Evolutionary conservation across 2,888 invertebrate genomes (phyloP).

Genomic region (Temnothorax unifasciatus): DNA sequence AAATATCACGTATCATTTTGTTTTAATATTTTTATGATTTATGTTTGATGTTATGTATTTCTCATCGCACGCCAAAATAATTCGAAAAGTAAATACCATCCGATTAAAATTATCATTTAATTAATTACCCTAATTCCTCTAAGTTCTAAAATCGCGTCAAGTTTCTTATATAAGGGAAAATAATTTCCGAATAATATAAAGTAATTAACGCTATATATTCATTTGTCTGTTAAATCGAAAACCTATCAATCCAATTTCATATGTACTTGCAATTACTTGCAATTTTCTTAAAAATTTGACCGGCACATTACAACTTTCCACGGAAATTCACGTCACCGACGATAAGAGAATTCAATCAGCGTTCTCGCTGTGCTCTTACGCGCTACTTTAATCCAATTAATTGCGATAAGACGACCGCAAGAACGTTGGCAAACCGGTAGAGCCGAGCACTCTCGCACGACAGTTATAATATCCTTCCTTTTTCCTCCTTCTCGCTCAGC

Average conservation of each 20-base stretch:
- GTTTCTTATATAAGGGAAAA: not conserved
- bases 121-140: not conserved
- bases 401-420: constrained; percentile 35
- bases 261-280: not conserved
- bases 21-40: not conserved
- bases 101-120: no score
- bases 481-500: constrained; percentile 5
- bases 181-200: not conserved
- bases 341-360: not conserved
- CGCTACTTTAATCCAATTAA: constrained; percentile 52
- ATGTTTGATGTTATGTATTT: not conserved
- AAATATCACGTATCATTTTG: not conserved
- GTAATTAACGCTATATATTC: not conserved
- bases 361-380: constrained; percentile 12
- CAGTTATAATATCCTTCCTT: constrained; percentile 8
- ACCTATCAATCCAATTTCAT: not conserved
- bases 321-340: not conserved
- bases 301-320: not conserved
- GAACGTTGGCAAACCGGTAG: constrained; percentile 51
- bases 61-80: not conserved
- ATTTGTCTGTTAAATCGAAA: not conserved
- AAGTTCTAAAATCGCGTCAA: not conserved
- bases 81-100: not conserved
- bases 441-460: constrained; percentile 1
- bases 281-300: not conserved